Percentiles rank a stretch among this genome's conserved stretches.
phyloP scores from a whole-genome alignment of 2,888 invertebrate species.

The Melanargia galathea region DNA sequence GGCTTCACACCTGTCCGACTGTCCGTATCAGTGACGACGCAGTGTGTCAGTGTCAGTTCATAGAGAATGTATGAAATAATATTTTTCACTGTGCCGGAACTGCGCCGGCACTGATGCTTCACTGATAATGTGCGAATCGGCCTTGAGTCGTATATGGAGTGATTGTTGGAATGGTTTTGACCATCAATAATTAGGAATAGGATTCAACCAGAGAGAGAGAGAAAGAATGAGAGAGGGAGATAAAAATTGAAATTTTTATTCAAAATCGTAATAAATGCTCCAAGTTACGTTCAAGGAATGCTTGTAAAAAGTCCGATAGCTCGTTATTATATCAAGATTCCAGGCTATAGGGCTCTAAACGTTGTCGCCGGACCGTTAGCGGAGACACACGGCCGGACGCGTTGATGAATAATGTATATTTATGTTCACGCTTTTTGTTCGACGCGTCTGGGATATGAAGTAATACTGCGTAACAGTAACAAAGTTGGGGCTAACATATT shows the following conservation, averaged over 20 bases:
- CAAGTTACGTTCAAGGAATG: constrained; percentile 41
- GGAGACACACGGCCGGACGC: constrained; percentile 41
- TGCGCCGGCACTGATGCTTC: too few relatives aligned
- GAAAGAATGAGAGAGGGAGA: not conserved
- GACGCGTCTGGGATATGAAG: constrained; percentile 14
- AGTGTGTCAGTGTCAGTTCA: too few relatives aligned
- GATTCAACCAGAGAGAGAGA: not conserved
- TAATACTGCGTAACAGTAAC: constrained; percentile 21
- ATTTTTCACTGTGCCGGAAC: too few relatives aligned
- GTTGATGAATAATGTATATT: constrained; percentile 35
- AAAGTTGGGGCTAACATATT: not conserved
- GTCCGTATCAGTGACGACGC: too few relatives aligned
- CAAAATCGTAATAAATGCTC: constrained; percentile 29
- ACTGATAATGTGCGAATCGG: too few relatives aligned
- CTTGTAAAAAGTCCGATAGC: constrained; percentile 51
- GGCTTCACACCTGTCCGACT: too few relatives aligned
- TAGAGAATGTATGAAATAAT: too few relatives aligned
- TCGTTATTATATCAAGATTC: constrained; percentile 57
- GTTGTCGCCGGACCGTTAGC: constrained; percentile 51
- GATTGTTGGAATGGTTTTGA: too few relatives aligned
- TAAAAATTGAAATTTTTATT: constrained; percentile 37
- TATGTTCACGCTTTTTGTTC: constrained; percentile 35
- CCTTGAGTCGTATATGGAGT: too few relatives aligned
- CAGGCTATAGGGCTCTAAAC: constrained; percentile 47
- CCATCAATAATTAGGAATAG: not conserved